Evolutionary conservation across 1,140 invertebrate genomes (phyloP).

Genomic region (Aphaenogaster floridana): DNA sequence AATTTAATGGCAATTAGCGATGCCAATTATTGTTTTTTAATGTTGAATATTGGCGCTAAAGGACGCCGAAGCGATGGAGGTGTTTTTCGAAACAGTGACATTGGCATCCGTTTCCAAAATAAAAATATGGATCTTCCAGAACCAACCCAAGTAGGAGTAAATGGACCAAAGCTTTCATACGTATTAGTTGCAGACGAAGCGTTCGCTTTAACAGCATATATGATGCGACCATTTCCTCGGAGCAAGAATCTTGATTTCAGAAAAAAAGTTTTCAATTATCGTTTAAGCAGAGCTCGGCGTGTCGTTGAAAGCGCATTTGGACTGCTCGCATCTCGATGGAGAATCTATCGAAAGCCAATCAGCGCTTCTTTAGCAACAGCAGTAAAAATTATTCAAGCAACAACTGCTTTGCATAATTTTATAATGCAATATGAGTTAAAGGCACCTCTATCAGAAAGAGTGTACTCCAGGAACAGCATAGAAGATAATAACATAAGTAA

Average conservation of each 20-base stretch:
- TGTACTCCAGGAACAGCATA: background rate
- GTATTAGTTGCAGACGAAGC: background rate
- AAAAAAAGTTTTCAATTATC: background rate
- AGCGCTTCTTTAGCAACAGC: background rate
- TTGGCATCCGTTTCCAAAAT: background rate
- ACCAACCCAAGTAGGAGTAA: background rate
- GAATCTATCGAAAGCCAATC: background rate
- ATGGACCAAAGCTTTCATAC: background rate
- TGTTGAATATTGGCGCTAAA: background rate
- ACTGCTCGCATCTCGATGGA: background rate
- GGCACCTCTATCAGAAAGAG: too few relatives aligned
- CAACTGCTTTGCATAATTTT: background rate
- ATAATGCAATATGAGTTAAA: background rate
- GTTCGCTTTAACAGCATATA: background rate
- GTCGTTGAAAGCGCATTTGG: background rate
- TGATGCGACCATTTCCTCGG: background rate
- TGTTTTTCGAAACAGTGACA: background rate
- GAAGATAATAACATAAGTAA: background rate
- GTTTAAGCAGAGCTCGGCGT: background rate
- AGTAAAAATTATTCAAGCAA: background rate
- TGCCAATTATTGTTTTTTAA: background rate
- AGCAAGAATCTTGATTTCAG: background rate
- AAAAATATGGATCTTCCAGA: background rate
- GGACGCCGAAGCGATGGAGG: background rate
- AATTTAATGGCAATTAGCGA: background rate